phyloP scores from a whole-genome alignment of 64 coral and sea anemone genomes.

The Cladopsammia gracilis region DNA sequence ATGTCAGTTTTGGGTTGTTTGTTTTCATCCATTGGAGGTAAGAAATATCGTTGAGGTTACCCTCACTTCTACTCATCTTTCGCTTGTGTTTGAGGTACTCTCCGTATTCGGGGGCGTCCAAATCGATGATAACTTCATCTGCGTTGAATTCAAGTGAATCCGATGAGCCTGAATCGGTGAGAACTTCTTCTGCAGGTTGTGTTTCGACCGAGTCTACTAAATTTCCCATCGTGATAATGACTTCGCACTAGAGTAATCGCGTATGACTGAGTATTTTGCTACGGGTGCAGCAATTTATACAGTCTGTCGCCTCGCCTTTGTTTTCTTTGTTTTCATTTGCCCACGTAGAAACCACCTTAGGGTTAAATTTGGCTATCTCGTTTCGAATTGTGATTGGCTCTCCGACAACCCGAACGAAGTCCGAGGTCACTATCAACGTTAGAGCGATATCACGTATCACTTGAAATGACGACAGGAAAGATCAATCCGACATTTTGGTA shows the following conservation, averaged over 20 bases:
- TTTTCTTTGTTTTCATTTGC: neutral
- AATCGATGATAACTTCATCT: slow-evolving; percentile 15
- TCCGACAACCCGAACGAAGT: neutral
- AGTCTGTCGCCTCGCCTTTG: slow-evolving; percentile 18
- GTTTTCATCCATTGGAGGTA: slow-evolving; percentile 24
- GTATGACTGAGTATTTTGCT: neutral
- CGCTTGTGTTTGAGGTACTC: slow-evolving; percentile 24
- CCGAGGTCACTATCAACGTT: slow-evolving; percentile 23
- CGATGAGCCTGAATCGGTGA: neutral
- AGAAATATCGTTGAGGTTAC: slow-evolving; percentile 12
- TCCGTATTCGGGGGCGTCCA: slow-evolving; percentile 19
- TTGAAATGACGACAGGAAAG: neutral
- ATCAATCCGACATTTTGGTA: neutral
- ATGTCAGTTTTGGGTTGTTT: neutral
- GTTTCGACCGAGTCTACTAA: neutral
- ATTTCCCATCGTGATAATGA: slow-evolving; percentile 8
- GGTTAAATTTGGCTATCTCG: neutral
- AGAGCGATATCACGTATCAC: neutral
- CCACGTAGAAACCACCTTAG: slow-evolving; percentile 8
- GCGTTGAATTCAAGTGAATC: neutral
- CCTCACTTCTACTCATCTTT: slow-evolving; percentile 27
- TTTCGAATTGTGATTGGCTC: slow-evolving; percentile 8
- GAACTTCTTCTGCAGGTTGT: neutral
- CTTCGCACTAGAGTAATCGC: neutral
- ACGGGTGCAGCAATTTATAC: slow-evolving; percentile 16